Evolutionary conservation across 2,113 vertebrate genomes (phyloP).

Genomic region (Phalacrocorax brasilianus): DNA sequence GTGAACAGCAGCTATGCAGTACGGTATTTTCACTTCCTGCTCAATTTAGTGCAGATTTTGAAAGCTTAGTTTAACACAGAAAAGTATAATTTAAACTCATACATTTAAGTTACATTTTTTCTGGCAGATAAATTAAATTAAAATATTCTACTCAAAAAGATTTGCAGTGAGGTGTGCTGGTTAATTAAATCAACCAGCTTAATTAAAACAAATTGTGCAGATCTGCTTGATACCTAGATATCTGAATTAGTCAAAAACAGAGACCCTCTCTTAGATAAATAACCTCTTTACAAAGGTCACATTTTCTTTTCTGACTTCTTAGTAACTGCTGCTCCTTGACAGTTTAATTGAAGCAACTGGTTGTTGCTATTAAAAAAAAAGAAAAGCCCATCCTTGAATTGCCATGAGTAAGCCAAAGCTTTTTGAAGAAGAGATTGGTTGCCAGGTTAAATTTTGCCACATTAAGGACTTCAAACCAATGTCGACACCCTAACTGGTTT

Average conservation of each 20-base stretch:
- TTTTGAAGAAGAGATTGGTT: background rate
- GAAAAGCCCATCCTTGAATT: background rate
- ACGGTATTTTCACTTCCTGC: background rate
- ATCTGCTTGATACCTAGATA: background rate
- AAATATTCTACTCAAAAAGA: background rate
- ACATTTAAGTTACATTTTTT: background rate
- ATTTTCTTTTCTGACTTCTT: background rate
- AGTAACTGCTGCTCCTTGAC: background rate
- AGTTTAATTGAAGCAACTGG: background rate
- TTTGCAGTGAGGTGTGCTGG: background rate
- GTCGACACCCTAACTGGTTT: background rate
- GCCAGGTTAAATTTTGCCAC: slow-evolving; percentile 4
- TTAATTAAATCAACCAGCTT: background rate
- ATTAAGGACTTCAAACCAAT: background rate
- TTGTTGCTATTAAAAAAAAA: background rate
- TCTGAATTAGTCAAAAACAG: background rate
- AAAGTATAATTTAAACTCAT: background rate
- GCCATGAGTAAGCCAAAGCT: background rate
- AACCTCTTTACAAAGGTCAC: background rate
- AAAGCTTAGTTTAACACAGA: background rate
- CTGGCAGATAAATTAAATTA: background rate
- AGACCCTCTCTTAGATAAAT: background rate
- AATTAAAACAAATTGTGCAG: background rate
- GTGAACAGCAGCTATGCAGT: background rate
- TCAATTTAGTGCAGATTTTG: background rate